Evolutionary conservation across 2,888 invertebrate species (phyloP), one percentile per base, ranked within the genome.

Genomic region (Yponomeuta cagnagella): DNA sequence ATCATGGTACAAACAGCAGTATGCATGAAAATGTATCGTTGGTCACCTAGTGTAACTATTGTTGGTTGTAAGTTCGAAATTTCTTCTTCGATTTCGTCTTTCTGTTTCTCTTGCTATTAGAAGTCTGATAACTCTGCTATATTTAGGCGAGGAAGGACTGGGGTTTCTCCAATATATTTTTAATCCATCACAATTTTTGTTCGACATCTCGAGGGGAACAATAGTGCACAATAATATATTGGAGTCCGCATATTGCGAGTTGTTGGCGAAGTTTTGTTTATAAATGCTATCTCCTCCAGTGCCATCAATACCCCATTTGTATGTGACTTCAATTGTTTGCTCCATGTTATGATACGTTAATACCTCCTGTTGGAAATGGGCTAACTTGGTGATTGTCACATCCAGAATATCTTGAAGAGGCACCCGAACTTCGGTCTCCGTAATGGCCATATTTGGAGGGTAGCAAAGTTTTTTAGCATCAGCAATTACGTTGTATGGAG

Each of bases 1-100:
- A 74, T 72, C 73, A 73, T 73, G 64, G 72, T 71, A 70, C 71
- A 72, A 30, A 71, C 65, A 64, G 70, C 64, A 65, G 30, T 33
- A 66, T 72, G 73, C 70, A 70, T 70, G 65, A 73, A 73, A 33
- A 33, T 33, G 33, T 33, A 33, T 33, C 33, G 58, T 31, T 69
- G 43, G 33, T 33, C 33, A 33, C 33, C 33, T 33, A 4, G 33
- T 33, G 33, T 33, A 33, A 33, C 33, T 33, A 33, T 33, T 33
- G 33, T 33, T 33, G 33, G 33, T 33, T 33, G 33, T 33, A 33
- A 1, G 33, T 33, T 69, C 48, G 15, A n/a, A 43, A 43, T 33
- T 33, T 33, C 33, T 33, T 33, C 33, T 33, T 33, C 33, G 33
- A 33, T 33, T 33, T 1, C 33, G 33, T 33, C 33, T 33, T 33